Evolutionary conservation across 1,140 invertebrate genomes (phyloP).

Genomic region (Macrobrachium nipponense): DNA sequence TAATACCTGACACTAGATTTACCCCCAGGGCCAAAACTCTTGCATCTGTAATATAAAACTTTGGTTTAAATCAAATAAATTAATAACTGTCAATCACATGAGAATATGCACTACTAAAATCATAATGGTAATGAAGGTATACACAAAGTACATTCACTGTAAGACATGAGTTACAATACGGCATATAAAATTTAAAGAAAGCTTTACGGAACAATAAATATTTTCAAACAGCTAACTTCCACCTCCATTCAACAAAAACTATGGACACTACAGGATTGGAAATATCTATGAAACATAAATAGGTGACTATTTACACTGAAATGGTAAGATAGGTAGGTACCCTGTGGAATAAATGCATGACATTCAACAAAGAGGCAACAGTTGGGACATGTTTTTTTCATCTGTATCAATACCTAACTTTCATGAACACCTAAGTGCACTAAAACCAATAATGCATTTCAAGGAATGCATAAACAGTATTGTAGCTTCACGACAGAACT

Average conservation of each 20-base stretch:
- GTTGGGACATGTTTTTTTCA: slow-evolving; percentile 37
- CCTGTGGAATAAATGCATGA: slow-evolving; percentile 51
- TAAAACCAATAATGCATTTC: slow-evolving; percentile 5
- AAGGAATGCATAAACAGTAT: not conserved
- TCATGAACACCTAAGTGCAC: not conserved
- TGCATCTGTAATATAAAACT: slow-evolving; percentile 38
- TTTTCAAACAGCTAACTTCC: slow-evolving; percentile 46
- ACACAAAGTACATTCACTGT: slow-evolving; percentile 20
- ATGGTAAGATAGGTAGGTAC: slow-evolving; percentile 45
- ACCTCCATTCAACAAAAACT: slow-evolving; percentile 36
- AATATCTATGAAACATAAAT: slow-evolving; percentile 27
- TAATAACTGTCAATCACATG: slow-evolving; percentile 2
- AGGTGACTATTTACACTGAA: slow-evolving; percentile 50
- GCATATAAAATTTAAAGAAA: slow-evolving; percentile 15
- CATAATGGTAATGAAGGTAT: slow-evolving; percentile 1
- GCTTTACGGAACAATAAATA: slow-evolving; percentile 25
- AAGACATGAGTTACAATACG: slow-evolving; percentile 1
- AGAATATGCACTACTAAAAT: not conserved
- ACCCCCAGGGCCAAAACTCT: slow-evolving; percentile 30
- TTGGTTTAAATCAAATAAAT: slow-evolving; percentile 26
- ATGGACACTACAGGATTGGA: slow-evolving; percentile 24
- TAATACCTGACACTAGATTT: not conserved
- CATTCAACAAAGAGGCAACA: slow-evolving; percentile 47
- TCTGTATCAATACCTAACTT: slow-evolving; percentile 7
- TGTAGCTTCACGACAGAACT: no score